Conservation (phyloP, 64 coral and sea anemone species). For the Cladopsammia gracilis region DNA sequence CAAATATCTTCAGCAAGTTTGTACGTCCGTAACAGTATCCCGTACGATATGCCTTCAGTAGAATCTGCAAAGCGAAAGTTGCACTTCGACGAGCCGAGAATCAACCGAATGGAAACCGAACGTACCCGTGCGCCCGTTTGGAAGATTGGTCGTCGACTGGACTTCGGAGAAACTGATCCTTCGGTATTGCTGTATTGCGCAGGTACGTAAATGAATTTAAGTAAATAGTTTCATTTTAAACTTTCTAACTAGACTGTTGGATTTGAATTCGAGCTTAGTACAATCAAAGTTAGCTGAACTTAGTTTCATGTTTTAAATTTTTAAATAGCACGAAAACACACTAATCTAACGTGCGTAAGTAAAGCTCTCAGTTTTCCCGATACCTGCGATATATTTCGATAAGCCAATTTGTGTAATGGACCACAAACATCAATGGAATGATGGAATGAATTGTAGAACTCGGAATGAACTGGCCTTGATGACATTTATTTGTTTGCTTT, state of each 20-base stretch:
- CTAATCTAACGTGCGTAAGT: no score
- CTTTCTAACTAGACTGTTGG: not conserved
- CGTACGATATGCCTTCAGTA: not conserved
- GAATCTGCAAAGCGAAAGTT: conserved; percentile 21
- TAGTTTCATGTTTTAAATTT: no score
- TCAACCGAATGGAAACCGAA: not conserved
- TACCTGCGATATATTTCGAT: no score
- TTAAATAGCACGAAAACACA: no score
- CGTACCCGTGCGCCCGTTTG: not conserved
- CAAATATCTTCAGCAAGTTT: not conserved
- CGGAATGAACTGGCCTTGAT: no score
- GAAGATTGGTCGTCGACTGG: conserved; percentile 2
- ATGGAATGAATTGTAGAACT: no score
- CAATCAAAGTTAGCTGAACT: no score
- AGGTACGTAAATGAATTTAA: not conserved
- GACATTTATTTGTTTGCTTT: no score
- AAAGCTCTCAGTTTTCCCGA: no score
- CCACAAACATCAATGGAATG: no score
- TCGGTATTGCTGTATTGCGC: not conserved
- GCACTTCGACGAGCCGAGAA: conserved; percentile 7
- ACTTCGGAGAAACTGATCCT: conserved; percentile 5
- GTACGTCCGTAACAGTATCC: not conserved
- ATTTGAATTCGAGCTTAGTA: not conserved
- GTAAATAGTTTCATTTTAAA: no score
- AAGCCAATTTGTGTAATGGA: no score